Evolutionary conservation across 2,113 vertebrate species (phyloP), one percentile per base, ranked within the genome.

Genomic region (Pongo pygmaeus): DNA sequence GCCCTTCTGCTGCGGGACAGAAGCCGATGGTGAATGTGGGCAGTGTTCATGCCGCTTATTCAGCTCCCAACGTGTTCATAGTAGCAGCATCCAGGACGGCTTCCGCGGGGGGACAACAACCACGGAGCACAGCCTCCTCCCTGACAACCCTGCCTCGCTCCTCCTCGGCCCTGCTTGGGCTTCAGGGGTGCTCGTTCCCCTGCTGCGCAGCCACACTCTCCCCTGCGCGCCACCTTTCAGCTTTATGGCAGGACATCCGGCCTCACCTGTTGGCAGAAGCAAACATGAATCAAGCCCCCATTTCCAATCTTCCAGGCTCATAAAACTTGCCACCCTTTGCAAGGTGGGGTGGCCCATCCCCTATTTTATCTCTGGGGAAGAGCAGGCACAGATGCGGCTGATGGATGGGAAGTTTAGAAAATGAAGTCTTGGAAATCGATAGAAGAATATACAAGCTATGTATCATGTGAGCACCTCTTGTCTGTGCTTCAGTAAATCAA

Each of bases 341-440:
- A 46, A 85, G 84, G 77, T 43, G 27, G 87, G 64, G 91, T 48
- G 43, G 64, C 79, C 96, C 25, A 79, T 95, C 81, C 81, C 94
- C 4, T 79, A 8, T 69, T 74, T 96, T 88, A 50, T 94, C 97
- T 96, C 70, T 0, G 48, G 93, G 94, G 95, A 74, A 57, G 18
- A 25, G 72, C 40, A 46, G 92, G 91, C 0, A 0, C 97, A 69
- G 25, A 94, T 67, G 72, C 48, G 25, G 84, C 90, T 99, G 98
- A 99, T 98, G 97, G 98, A 98, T 99, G 98, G 75, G 32, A 40
- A 98, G 97, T 98, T 98, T 98, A 98, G 98, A 93, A 98, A 98
- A 97, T 9, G 6, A 75, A 95, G 95, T 48, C 96, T 89, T 61
- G 74, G 90, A 96, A 98, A 98, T 99, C 98, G 97, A 99, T 98